phyloP scores from a whole-genome alignment of 2,797 vertebrate species.

The Enteromius afrohamiltoni region DNA sequence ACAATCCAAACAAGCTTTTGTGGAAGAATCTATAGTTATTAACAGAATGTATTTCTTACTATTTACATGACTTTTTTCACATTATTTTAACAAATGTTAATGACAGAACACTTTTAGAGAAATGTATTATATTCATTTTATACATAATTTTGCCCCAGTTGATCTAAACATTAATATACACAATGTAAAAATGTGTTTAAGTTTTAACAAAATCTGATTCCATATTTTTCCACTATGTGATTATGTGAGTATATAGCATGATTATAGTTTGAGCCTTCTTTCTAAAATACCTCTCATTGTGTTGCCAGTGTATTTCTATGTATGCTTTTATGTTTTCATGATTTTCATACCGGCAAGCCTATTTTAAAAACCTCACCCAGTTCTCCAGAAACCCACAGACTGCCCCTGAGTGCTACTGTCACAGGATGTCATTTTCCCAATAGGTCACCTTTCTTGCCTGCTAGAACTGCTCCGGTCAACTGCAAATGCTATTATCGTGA shows the following conservation, averaged over 20 bases:
- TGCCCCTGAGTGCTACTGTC: neutral
- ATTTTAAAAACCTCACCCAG: slow-evolving; percentile 7
- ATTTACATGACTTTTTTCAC: neutral
- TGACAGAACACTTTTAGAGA: neutral
- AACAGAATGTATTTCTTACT: too few species aligned
- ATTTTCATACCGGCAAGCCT: neutral
- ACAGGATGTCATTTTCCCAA: slow-evolving; percentile 17
- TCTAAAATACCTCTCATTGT: neutral
- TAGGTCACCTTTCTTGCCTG: slow-evolving; percentile 27
- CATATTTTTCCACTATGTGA: neutral
- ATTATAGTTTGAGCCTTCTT: neutral
- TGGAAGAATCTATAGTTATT: neutral
- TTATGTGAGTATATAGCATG: neutral
- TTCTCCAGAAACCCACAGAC: neutral
- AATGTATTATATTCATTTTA: neutral
- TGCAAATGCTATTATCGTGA: slow-evolving; percentile 20
- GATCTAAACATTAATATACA: neutral
- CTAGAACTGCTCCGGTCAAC: slow-evolving; percentile 10
- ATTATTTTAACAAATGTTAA: neutral
- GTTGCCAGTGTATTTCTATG: neutral
- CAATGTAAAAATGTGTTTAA: neutral
- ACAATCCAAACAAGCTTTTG: neutral
- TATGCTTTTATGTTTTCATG: neutral
- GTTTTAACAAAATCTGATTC: neutral
- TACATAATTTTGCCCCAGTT: neutral